Conservation (phyloP, 2,113 vertebrate species). For the Rhadina sibilatrix region DNA sequence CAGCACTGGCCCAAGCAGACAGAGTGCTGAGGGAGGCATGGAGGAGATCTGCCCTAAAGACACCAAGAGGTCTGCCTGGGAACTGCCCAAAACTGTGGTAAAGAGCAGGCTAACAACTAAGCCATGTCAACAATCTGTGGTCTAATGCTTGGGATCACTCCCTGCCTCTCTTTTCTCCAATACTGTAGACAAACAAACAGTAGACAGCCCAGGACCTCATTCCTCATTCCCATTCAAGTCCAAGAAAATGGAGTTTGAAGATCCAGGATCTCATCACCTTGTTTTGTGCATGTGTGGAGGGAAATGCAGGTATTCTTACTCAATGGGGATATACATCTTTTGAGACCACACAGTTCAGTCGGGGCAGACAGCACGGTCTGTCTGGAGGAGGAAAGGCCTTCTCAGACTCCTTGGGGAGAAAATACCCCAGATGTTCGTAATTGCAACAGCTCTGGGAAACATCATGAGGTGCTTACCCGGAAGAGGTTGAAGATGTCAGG, state of each 20-base stretch:
- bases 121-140: rapidly evolving
- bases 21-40: neutral
- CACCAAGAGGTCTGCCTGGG: neutral
- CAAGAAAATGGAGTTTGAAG: neutral
- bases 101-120: neutral
- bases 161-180: neutral
- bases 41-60: neutral
- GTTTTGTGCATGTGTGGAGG: neutral
- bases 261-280: neutral
- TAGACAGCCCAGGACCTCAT: neutral
- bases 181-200: neutral
- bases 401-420: neutral
- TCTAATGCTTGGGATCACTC: neutral
- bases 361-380: neutral
- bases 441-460: neutral
- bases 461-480: neutral
- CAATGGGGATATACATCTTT: neutral
- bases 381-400: neutral
- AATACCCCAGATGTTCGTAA: neutral
- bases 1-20: neutral
- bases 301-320: neutral
- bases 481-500: conserved; percentile 55
- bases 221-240: neutral
- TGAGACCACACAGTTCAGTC: neutral
- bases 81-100: neutral